Evolutionary conservation across 1,140 invertebrate genomes (phyloP), one percentile per base, ranked within the genome.

Genomic region (Pemphigus obesinymphae): DNA sequence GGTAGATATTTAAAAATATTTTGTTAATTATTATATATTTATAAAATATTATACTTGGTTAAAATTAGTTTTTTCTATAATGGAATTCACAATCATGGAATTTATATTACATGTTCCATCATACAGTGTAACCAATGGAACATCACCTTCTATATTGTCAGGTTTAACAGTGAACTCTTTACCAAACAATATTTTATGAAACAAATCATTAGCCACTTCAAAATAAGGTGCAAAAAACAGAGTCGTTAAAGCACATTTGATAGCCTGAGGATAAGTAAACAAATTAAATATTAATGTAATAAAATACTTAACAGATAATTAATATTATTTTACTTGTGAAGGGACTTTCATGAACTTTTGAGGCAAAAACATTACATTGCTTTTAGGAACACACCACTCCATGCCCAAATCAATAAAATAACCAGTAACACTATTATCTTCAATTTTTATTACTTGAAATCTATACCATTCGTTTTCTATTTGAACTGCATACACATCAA

Each of bases 321-420:
- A 48, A 72, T 29, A 72, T 43, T 26, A 70, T 31, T n/a, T 50
- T 68, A 80, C 76, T 45, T 80, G 76, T 26, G 76, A 80, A 11
- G 76, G 13, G 2, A 80, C 50, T 10, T 45, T 63, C 20, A 80
- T 1, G 23, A 80, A 80, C 10, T 80, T 80, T 29, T 11, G 55
- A 43, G 76, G 55, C 34, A 80, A 80, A 45, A 40, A 80, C 76
- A 63, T 80, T 17, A 80, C 23, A 45, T 63, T 63, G 11, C 15
- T 40, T 43, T 26, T 45, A 61, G 37, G 3, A 63, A 43, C 8
- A 45, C 26, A 37, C n/a, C 17, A 80, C n/a, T 80, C 76, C 3
- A 80, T 40, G 13, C 76, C 76, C 53, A 80, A 63, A 63, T 80
- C 76, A 80, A 80, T 80, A 40, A 80, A 80, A 45, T 63, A 45